A percentile compares a stretch with the other conserved stretches of the same genome.
phyloP scores from a whole-genome alignment of 92 coral and sea anemone genomes.

The Anthopleura xanthogrammica region DNA sequence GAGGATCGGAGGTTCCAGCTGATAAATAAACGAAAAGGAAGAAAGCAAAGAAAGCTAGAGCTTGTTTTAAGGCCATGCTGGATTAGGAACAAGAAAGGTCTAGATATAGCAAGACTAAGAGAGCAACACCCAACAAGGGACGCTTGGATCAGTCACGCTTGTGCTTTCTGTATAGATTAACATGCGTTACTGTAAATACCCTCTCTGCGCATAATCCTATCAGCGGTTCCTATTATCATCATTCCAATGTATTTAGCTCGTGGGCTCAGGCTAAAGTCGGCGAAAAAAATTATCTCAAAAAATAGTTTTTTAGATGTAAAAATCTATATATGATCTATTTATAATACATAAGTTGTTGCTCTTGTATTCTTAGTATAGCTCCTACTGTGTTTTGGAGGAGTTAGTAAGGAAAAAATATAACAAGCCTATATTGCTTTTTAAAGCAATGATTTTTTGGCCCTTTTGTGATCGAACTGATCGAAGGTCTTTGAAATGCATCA shows the following conservation, averaged over 20 bases:
- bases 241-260: not conserved
- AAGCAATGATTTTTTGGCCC: too few relatives aligned
- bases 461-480: too few relatives aligned
- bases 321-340: too few relatives aligned
- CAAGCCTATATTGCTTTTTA: too few relatives aligned
- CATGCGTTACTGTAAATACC: slow-evolving; percentile 23
- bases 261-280: slow-evolving; percentile 5
- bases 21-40: slow-evolving; percentile 27
- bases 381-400: too few relatives aligned
- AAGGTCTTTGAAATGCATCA: too few relatives aligned
- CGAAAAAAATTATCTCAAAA: too few relatives aligned
- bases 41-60: slow-evolving; percentile 20
- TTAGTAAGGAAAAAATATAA: too few relatives aligned
- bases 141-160: slow-evolving; percentile 52
- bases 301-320: too few relatives aligned
- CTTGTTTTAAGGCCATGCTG: slow-evolving; percentile 20
- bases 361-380: too few relatives aligned
- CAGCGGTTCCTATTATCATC: slow-evolving; percentile 9
- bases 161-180: slow-evolving; percentile 13
- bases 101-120: not conserved
- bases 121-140: slow-evolving; percentile 22
- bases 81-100: slow-evolving; percentile 7
- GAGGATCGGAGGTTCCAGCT: slow-evolving; percentile 21
- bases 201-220: slow-evolving; percentile 16
- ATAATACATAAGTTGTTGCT: too few relatives aligned